Evolutionary conservation across 2,797 vertebrate genomes (phyloP), one percentile per base, ranked within the genome.

Genomic region (Gallinago stenura): DNA sequence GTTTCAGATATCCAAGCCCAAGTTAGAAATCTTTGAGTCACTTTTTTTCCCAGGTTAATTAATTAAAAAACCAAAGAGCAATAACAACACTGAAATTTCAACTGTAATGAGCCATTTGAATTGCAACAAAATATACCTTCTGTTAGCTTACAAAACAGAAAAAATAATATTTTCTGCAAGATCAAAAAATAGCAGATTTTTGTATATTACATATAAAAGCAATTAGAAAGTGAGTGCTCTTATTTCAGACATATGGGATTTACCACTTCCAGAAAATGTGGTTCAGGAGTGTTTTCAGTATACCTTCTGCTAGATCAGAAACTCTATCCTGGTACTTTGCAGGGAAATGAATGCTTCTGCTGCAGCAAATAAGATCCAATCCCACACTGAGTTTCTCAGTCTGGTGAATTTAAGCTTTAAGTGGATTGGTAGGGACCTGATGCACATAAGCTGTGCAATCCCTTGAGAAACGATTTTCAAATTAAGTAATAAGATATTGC

Each of bases 401-500:
- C 57, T 73, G 60, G 41, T 51, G 65, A 80, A 93, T 71, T 95
- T 83, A 91, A 89, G 46, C 83, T 87, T 53, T 95, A 94, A 96
- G 89, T 86, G 79, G 86, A 91, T 93, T 89, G 85, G 65, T 87
- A 48, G 70, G 83, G 79, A 88, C 78, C 71, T 91, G 84, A 89
- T 89, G 65, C 54, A 92, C 82, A 77, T 90, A 94, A 92, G 60
- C 84, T 2, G 0, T 26, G 75, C 66, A 89, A 96, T 95, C 94
- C 91, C 93, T 87, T 57, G 86, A 90, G 95, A 95, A 94, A 97
- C 1, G 0, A 78, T 92, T 94, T 94, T 35, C 83, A 95, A 95
- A 96, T 96, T 83, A 91, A 96, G 71, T 95, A 96, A 92, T 85
- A 85, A 96, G 89, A 94, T 92, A 93, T 46, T 79, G 73, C 48